Percentiles rank a stretch among this genome's conserved stretches.
Conservation (phyloP, 1,140 invertebrate species). For the Lordiphosa clarofinis region DNA sequence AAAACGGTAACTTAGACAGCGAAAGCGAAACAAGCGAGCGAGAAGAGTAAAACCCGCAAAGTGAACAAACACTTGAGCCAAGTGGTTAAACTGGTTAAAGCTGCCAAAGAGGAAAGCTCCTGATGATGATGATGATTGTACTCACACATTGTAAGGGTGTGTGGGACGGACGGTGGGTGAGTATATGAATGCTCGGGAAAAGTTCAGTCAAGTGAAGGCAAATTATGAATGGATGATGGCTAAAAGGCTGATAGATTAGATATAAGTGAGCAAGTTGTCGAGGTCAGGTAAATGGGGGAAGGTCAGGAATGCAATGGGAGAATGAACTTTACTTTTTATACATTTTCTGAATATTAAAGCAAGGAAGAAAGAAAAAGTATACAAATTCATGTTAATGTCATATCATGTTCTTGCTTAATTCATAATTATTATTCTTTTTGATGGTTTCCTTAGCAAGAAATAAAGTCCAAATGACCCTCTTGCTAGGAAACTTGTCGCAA, state of each 20-base stretch:
- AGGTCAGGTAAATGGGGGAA: background rate
- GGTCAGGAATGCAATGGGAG: background rate
- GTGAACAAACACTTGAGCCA: constrained; percentile 72
- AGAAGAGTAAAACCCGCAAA: constrained; percentile 50
- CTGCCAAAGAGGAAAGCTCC: constrained; percentile 15
- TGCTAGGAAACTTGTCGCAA: too few species aligned
- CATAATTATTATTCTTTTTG: too few species aligned
- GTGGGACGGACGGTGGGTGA: constrained; percentile 33
- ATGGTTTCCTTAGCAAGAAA: too few species aligned
- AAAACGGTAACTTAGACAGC: constrained; percentile 44
- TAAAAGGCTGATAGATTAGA: constrained; percentile 30
- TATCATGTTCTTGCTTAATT: too few species aligned
- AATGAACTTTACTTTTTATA: too few species aligned
- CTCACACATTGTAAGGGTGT: background rate
- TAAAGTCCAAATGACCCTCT: too few species aligned
- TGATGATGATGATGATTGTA: constrained; percentile 4
- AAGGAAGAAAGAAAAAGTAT: too few species aligned
- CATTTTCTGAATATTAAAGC: too few species aligned
- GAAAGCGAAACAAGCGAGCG: constrained; percentile 19
- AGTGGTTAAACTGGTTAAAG: constrained; percentile 65
- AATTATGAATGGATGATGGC: constrained; percentile 41
- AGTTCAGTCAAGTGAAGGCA: constrained; percentile 52
- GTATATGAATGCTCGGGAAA: constrained; percentile 23
- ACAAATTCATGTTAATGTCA: too few species aligned
- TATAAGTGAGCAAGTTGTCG: constrained; percentile 26